phyloP scores from a whole-genome alignment of 2,113 vertebrate species.

The Nibea coibor region DNA sequence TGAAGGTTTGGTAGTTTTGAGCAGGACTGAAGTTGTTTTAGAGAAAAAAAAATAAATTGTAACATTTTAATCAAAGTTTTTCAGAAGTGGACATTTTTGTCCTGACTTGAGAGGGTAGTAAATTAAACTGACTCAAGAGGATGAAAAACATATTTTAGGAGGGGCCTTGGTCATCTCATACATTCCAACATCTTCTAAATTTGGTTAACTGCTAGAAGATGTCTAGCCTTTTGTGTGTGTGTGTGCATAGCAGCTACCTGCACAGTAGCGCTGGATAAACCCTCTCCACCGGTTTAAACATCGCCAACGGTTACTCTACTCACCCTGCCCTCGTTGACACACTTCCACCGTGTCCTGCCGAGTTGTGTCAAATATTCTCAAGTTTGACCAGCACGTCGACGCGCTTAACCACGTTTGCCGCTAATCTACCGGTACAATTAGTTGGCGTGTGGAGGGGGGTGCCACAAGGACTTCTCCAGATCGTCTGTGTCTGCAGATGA shows the following conservation, averaged over 20 bases:
- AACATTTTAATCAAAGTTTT: no score
- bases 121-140: no score
- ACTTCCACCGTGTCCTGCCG: neutral
- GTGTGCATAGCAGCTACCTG: neutral
- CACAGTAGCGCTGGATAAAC: neutral
- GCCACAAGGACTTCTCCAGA: constrained; percentile 39
- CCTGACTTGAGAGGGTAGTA: no score
- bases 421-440: neutral
- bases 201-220: no score
- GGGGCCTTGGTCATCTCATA: neutral
- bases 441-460: constrained; percentile 16
- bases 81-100: no score
- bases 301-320: neutral
- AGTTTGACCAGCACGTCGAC: neutral
- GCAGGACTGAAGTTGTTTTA: no score
- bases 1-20: no score
- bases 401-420: neutral
- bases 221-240: no score
- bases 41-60: no score
- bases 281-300: neutral
- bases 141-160: constrained; percentile 11
- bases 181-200: neutral
- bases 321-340: neutral
- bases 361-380: neutral
- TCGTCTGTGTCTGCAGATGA: constrained; percentile 58